Conservation (phyloP, 2,888 invertebrate species). For the Xestia rhomboidea region DNA sequence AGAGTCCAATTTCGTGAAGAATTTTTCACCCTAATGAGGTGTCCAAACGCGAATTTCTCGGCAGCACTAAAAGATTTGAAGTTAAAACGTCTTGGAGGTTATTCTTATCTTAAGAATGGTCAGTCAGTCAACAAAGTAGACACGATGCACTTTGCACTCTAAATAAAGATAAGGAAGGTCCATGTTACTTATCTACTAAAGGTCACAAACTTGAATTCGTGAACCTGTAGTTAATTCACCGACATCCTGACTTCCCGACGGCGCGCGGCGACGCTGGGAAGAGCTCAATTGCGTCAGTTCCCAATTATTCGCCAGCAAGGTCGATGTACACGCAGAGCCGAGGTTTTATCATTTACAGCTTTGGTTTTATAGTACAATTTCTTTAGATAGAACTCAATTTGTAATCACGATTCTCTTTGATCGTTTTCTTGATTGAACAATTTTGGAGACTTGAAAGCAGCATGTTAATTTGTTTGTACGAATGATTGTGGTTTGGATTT, state of each 20-base stretch:
- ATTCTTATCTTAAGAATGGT: slow-evolving; percentile 22
- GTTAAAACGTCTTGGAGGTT: slow-evolving; percentile 1
- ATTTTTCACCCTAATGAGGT: slow-evolving; percentile 34
- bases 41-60: slow-evolving; percentile 2
- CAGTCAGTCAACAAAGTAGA: slow-evolving; percentile 31
- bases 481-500: slow-evolving; percentile 45
- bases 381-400: slow-evolving; percentile 57
- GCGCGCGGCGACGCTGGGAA: slow-evolving; percentile 66
- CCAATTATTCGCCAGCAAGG: slow-evolving; percentile 79
- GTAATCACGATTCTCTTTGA: slow-evolving; percentile 62
- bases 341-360: slow-evolving; percentile 54
- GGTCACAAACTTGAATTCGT: slow-evolving; percentile 64
- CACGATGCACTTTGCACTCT: slow-evolving; percentile 47
- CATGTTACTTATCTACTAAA: slow-evolving; percentile 42
- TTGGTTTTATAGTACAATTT: slow-evolving; percentile 63
- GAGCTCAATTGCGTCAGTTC: slow-evolving; percentile 75
- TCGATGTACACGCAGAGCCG: slow-evolving; percentile 61
- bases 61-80: slow-evolving; percentile 8
- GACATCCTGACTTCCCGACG: slow-evolving; percentile 59
- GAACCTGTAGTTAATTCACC: slow-evolving; percentile 55
- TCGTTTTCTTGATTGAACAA: slow-evolving; percentile 61
- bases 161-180: slow-evolving; percentile 46
- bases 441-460: slow-evolving; percentile 56
- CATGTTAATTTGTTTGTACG: slow-evolving; percentile 51
- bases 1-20: slow-evolving; percentile 18